phyloP scores from a whole-genome alignment of 2,797 vertebrate species.

The Astyanax mexicanus region DNA sequence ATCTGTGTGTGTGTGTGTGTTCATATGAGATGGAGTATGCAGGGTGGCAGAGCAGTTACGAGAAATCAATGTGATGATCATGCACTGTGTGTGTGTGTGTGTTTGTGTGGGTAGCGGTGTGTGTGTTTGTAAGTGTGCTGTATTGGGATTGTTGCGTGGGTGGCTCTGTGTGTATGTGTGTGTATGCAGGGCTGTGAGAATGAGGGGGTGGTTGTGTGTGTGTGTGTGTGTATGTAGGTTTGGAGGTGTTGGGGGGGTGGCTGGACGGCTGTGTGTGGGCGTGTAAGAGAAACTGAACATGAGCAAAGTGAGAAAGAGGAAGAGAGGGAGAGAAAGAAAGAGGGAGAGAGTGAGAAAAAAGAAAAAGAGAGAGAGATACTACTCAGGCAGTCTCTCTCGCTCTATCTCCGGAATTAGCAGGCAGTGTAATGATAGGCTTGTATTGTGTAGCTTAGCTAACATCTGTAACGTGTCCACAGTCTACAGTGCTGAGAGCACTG shows the following conservation, averaged over 20 bases:
- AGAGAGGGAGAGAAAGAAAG: background rate
- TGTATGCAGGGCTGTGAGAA: constrained; percentile 1
- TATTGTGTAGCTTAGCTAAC: constrained; percentile 19
- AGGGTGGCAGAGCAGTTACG: constrained; percentile 4
- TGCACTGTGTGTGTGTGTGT: background rate
- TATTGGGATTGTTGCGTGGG: constrained; percentile 28
- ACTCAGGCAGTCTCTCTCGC: background rate
- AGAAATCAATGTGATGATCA: constrained; percentile 25
- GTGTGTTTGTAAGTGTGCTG: constrained; percentile 26
- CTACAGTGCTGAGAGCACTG: constrained; percentile 2
- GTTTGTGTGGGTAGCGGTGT: constrained; percentile 31
- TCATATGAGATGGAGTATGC: background rate
- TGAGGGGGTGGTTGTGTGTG: constrained; percentile 13
- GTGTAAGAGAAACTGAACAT: constrained; percentile 10
- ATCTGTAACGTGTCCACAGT: constrained; percentile 10
- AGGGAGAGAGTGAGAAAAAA: constrained; percentile 3
- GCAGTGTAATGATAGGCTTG: constrained; percentile 47
- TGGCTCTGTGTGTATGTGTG: constrained; percentile 15
- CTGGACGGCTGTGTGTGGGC: constrained; percentile 18
- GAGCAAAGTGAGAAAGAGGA: constrained; percentile 2
- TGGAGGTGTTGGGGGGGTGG: constrained; percentile 16
- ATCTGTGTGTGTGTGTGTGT: constrained; percentile 28
- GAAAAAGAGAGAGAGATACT: background rate
- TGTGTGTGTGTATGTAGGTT: background rate
- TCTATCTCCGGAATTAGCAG: constrained; percentile 34